Percentiles rank a stretch among this genome's conserved stretches.
Evolutionary conservation across 2,888 invertebrate genomes (phyloP).

Genomic region (Anodontia alba): DNA sequence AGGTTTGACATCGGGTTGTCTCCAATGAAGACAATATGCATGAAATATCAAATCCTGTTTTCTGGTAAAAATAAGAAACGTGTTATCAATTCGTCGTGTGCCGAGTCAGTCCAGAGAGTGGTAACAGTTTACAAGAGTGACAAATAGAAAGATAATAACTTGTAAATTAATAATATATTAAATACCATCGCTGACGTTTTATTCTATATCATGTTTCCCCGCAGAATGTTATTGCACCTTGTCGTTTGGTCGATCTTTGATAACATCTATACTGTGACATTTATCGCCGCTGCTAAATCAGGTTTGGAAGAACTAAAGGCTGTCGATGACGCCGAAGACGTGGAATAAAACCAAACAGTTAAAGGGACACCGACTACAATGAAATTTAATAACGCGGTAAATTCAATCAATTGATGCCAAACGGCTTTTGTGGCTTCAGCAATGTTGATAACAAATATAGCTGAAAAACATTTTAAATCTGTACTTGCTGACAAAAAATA

Average conservation of each 20-base stretch:
- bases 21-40: too few relatives aligned
- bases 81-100: too few relatives aligned
- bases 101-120: too few relatives aligned
- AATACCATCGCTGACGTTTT: slow-evolving; percentile 30
- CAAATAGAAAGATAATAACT: slow-evolving; percentile 10
- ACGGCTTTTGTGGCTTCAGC: not conserved
- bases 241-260: not conserved
- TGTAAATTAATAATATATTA: slow-evolving; percentile 13
- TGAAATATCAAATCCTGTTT: too few relatives aligned
- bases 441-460: not conserved
- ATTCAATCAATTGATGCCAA: not conserved
- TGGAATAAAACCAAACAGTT: not conserved
- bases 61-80: too few relatives aligned
- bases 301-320: not conserved
- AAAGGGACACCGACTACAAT: slow-evolving; percentile 9
- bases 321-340: slow-evolving; percentile 1
- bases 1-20: too few relatives aligned
- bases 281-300: slow-evolving; percentile 13
- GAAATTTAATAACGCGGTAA: slow-evolving; percentile 6
- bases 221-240: not conserved
- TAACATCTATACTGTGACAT: slow-evolving; percentile 22
- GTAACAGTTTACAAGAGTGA: not conserved
- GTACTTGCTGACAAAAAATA: too few relatives aligned
- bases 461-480: too few relatives aligned
- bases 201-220: slow-evolving; percentile 23